These are phyloP conservation scores for Planiliza haematocheilus DNA, from an alignment of 2,113 vertebrate species.

Conservation along the genomic window DNA sequence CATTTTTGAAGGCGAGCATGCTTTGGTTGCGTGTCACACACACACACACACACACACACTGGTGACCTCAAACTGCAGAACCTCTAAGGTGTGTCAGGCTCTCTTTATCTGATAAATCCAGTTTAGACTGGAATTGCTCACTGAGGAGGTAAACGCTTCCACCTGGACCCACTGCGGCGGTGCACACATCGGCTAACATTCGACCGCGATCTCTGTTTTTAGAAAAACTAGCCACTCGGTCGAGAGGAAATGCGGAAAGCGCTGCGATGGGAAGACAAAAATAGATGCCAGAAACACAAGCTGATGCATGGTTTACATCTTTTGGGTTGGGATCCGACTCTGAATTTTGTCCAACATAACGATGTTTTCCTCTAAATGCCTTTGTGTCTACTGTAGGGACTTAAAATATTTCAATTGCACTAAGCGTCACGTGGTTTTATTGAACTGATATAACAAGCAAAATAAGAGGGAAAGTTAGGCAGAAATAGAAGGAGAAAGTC, in stretches of 20 bases:
- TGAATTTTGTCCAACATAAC: background rate
- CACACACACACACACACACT: too few species aligned
- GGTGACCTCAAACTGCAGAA: slow-evolving; percentile 59
- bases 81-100: slow-evolving; percentile 53
- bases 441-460: background rate
- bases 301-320: too few species aligned
- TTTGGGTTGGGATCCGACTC: too few species aligned
- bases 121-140: slow-evolving; percentile 56
- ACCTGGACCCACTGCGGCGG: slow-evolving; percentile 57
- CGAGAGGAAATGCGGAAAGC: too few species aligned
- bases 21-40: slow-evolving; percentile 48
- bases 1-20: slow-evolving; percentile 12
- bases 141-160: slow-evolving; percentile 62
- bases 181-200: slow-evolving; percentile 12
- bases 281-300: too few species aligned
- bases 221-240: background rate
- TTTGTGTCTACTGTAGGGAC: background rate
- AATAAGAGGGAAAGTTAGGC: background rate
- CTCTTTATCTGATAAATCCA: slow-evolving; percentile 65
- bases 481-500: background rate
- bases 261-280: too few species aligned
- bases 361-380: background rate
- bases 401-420: too few species aligned
- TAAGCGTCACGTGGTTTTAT: background rate
- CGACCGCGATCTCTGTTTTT: slow-evolving; percentile 8